These are phyloP conservation scores for Dermatemys mawii DNA, from an alignment of 2,113 vertebrate genomes.

Conservation along the genomic window DNA sequence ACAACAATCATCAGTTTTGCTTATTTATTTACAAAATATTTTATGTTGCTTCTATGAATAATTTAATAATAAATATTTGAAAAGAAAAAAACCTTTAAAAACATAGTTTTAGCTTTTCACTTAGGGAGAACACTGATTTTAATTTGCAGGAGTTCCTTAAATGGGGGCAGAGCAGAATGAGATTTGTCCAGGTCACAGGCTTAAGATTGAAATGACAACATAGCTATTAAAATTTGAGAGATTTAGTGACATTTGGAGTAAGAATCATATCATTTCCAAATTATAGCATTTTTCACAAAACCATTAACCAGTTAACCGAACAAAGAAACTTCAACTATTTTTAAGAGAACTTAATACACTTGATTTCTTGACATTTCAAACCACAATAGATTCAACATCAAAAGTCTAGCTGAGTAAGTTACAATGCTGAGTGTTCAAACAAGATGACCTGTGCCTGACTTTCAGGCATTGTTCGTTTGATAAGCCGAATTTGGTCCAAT, in stretches of 20 bases:
- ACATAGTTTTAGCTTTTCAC: neutral
- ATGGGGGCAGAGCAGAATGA: neutral
- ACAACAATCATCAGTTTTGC: neutral
- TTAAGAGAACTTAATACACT: neutral
- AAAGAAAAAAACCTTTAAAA: neutral
- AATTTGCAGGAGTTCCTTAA: neutral
- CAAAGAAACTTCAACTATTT: neutral
- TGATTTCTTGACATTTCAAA: neutral
- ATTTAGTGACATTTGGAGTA: neutral
- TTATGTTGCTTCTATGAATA: neutral
- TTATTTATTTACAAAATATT: neutral
- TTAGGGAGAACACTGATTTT: neutral
- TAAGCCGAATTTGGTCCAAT: constrained; percentile 73
- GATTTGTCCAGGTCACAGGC: neutral
- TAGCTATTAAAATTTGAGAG: neutral
- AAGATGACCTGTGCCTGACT: constrained; percentile 83
- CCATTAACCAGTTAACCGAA: neutral
- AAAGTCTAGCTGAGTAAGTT: neutral
- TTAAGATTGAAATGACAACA: neutral
- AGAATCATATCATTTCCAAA: neutral
- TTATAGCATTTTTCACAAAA: accelerated
- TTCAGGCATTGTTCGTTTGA: constrained; percentile 77
- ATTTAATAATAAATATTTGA: neutral
- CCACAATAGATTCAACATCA: neutral
- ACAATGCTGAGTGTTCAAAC: constrained; percentile 85